phyloP scores from a whole-genome alignment of 92 coral and sea anemone genomes.

The Heteractis magnifica region DNA sequence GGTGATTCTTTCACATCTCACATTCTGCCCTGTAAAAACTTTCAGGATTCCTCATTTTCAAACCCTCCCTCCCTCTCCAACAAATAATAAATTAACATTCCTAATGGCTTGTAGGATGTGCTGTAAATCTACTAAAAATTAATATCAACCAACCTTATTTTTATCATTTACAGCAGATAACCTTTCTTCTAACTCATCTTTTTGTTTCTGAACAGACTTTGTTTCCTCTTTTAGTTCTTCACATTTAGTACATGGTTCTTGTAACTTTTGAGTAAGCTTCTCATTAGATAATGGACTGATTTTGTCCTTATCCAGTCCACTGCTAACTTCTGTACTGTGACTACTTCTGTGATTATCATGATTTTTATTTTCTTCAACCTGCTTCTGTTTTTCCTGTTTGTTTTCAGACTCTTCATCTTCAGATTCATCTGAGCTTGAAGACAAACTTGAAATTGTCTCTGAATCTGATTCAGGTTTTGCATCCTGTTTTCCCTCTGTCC shows the following conservation, averaged over 20 bases:
- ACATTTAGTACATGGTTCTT: neutral
- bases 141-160: constrained; percentile 9
- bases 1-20: no score
- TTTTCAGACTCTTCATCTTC: neutral
- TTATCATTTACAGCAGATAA: neutral
- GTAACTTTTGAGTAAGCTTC: neutral
- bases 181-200: neutral
- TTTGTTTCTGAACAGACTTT: neutral
- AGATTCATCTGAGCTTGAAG: constrained; percentile 28
- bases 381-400: neutral
- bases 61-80: no score
- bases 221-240: neutral
- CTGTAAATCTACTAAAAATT: neutral
- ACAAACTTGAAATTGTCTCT: neutral
- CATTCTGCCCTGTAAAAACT: no score
- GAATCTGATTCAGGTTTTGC: constrained; percentile 13
- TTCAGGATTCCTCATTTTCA: no score
- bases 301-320: neutral
- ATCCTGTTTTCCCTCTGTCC: neutral
- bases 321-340: neutral
- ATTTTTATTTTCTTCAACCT: neutral
- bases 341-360: neutral
- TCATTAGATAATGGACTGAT: neutral
- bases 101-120: neutral
- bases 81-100: no score